Conservation (phyloP, 2,888 invertebrate species). For the Hypercompe scribonia region DNA sequence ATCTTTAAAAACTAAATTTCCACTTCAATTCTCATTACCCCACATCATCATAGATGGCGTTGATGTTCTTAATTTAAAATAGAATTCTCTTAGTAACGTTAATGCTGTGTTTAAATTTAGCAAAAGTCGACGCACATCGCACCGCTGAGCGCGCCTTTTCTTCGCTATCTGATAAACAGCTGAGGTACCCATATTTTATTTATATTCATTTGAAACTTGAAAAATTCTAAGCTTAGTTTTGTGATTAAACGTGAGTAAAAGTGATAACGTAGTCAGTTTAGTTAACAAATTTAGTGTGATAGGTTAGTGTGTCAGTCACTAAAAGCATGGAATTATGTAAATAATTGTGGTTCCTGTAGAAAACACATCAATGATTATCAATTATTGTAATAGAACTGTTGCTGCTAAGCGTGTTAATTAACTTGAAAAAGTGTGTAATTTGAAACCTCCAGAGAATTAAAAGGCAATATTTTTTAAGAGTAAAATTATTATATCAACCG, state of each 20-base stretch:
- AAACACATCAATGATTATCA: background rate
- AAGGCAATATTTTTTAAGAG: background rate
- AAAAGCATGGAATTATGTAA: background rate
- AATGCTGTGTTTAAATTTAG: constrained; percentile 64
- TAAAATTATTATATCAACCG: too few relatives aligned
- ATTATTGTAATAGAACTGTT: background rate
- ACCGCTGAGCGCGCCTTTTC: constrained; percentile 31
- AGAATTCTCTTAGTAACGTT: constrained; percentile 45
- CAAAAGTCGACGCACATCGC: constrained; percentile 46
- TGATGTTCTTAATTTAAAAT: constrained; percentile 38
- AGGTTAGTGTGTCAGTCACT: too few relatives aligned
- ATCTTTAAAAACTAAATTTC: background rate
- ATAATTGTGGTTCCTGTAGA: background rate
- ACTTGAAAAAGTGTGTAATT: background rate
- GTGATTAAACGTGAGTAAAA: background rate
- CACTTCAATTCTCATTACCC: background rate
- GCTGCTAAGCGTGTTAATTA: background rate
- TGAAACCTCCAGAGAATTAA: background rate
- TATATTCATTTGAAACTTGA: background rate
- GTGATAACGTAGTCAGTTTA: background rate
- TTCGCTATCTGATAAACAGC: constrained; percentile 6
- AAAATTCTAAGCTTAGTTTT: background rate
- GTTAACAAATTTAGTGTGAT: background rate
- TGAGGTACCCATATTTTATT: constrained; percentile 1
- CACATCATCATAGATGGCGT: constrained; percentile 36